Percentiles rank a stretch among this genome's conserved stretches.
Conservation (phyloP, 2,888 invertebrate species). For the Drosophila paranaensis region DNA sequence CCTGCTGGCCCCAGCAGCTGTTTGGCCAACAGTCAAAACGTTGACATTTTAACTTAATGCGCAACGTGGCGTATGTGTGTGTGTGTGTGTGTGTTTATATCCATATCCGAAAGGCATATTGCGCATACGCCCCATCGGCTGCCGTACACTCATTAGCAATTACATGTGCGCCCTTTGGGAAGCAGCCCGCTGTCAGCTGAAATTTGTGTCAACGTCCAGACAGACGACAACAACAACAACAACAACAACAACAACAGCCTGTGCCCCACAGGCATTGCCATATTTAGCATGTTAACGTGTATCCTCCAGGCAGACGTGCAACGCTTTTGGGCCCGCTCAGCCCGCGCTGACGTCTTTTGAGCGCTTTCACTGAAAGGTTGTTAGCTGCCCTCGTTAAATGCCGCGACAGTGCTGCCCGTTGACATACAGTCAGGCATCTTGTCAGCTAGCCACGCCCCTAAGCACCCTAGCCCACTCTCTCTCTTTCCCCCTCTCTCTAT, state of each 20-base stretch:
- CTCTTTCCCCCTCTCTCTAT: neutral
- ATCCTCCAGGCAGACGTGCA: constrained; percentile 63
- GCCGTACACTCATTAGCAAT: constrained; percentile 58
- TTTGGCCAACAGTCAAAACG: constrained; percentile 25
- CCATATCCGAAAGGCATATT: constrained; percentile 22
- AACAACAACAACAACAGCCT: neutral
- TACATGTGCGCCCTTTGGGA: constrained; percentile 37
- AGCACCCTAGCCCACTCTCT: constrained; percentile 28
- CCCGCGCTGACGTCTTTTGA: constrained; percentile 17
- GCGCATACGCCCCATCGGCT: constrained; percentile 26
- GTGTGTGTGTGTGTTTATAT: neutral
- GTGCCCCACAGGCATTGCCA: constrained; percentile 42
- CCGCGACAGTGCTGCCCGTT: constrained; percentile 53
- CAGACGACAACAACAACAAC: constrained; percentile 15
- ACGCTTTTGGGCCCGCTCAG: constrained; percentile 11
- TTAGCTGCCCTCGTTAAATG: constrained; percentile 49
- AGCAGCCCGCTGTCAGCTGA: constrained; percentile 30
- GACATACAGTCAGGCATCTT: constrained; percentile 54
- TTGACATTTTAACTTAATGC: constrained; percentile 46
- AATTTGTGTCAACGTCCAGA: constrained; percentile 58
- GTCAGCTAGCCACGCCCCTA: constrained; percentile 54
- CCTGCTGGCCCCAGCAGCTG: constrained; percentile 16
- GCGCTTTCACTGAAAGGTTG: constrained; percentile 42
- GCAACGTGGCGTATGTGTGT: constrained; percentile 19
- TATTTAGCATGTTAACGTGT: constrained; percentile 57